Base-by-base conservation (phyloP, 2,797 vertebrate species). In the Tinamus major region DNA sequence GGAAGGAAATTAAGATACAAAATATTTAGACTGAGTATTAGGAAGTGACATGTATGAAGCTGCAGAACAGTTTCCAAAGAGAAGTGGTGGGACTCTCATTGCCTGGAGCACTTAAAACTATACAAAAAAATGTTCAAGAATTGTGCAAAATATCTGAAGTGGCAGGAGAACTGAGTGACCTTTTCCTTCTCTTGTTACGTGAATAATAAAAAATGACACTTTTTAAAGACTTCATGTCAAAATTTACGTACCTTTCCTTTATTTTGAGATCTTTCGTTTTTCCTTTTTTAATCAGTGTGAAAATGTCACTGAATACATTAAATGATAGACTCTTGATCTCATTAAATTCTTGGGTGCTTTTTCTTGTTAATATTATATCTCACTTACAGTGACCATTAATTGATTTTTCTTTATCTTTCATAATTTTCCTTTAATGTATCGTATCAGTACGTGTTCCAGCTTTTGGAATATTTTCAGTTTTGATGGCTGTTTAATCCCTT, bases 221-320 rank as follows among this genome's bases (percentile, higher is more conserved):
- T 90, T 90, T 51, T 85, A 79, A 85, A 62, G 9, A 75, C 41
- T 68, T 87, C 62, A 64, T 92, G 72, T 94, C 81, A 96, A 92
- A 93, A 93, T 62, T 80, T 87, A 79, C 71, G 12, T 62, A 39
- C 24, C 17, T 89, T 89, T 75, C 58, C 8, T 27, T 39, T 82
- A 87, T 94, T 92, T 94, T 96, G 61, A 80, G 62, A 35, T 67
- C 67, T 93, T 86, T 88, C 49, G 14, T 90, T 21, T 81, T 67
- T 41, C 5, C 71, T 68, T 69, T 79, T 58, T 75, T 68, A 92
- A 90, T 93, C 65, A 83, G 37, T 69, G 75, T 87, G 69, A 92
- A 94, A 96, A 94, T 96, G 81, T 92, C 94, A 95, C 79, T 89
- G 94, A 89, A 92, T 92, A 62, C 33, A 83, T 94, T 90, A 93